These are phyloP conservation scores for Dryobotodes eremita DNA, from an alignment of 2,888 invertebrate species.

Conservation along the genomic window DNA sequence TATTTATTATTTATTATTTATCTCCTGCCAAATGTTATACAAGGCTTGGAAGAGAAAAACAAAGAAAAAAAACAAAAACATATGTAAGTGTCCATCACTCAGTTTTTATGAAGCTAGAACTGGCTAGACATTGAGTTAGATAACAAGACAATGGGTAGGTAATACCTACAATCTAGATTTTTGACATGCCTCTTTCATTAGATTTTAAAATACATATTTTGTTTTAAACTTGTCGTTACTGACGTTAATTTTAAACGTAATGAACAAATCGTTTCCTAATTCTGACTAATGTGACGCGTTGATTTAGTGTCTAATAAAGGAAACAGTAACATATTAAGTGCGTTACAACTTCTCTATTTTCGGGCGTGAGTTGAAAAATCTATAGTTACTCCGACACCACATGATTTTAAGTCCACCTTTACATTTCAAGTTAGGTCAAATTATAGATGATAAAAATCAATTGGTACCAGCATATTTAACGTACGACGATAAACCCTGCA, in stretches of 20 bases:
- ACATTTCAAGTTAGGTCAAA: too few relatives aligned
- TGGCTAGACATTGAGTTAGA: constrained; percentile 22
- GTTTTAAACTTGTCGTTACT: constrained; percentile 21
- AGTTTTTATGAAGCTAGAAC: constrained; percentile 26
- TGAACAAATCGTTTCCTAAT: constrained; percentile 12
- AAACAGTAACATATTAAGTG: constrained; percentile 16
- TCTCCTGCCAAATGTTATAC: constrained; percentile 59
- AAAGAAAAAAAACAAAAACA: constrained; percentile 44
- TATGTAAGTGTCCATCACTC: constrained; percentile 48
- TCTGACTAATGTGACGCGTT: constrained; percentile 14
- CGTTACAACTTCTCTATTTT: constrained; percentile 23
- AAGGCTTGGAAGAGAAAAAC: constrained; percentile 35
- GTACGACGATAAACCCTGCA: neutral
- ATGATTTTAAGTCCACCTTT: neutral
- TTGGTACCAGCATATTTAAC: neutral
- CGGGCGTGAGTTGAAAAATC: neutral
- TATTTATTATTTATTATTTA: too few relatives aligned
- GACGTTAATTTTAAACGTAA: constrained; percentile 14
- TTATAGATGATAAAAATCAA: neutral
- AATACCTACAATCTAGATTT: neutral
- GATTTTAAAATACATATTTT: neutral
- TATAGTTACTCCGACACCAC: neutral
- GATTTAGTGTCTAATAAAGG: constrained; percentile 26
- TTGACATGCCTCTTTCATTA: neutral
- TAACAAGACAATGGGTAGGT: constrained; percentile 38